These are phyloP conservation scores for Lordiphosa clarofinis DNA, from an alignment of 1,140 invertebrate genomes.

Conservation along the genomic window DNA sequence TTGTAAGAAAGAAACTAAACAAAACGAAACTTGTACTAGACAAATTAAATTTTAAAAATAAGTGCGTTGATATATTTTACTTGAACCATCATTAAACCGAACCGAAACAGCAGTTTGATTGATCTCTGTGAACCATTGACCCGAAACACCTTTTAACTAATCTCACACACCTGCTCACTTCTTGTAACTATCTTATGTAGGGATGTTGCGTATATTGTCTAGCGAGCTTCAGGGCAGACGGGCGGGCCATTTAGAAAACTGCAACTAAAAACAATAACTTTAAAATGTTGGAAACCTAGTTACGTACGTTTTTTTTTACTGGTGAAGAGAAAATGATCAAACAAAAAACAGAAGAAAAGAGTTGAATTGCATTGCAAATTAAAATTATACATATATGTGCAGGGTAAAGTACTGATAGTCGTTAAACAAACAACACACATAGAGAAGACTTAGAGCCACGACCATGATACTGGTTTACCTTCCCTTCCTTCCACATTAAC, in stretches of 20 bases:
- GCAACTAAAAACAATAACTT: conserved; percentile 38
- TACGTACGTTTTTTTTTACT: conserved; percentile 8
- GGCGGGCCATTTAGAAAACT: background rate
- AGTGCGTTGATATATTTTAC: no score
- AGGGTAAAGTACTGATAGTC: conserved; percentile 62
- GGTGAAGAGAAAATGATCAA: conserved; percentile 16
- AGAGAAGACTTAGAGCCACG: conserved; percentile 6
- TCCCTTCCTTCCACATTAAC: background rate
- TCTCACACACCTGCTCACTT: background rate
- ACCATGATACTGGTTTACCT: conserved; percentile 1
- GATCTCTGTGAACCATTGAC: no score
- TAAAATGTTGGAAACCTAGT: conserved; percentile 14
- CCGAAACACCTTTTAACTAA: no score
- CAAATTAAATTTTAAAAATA: no score
- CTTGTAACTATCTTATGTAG: background rate
- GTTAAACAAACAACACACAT: conserved; percentile 21
- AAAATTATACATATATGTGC: conserved; percentile 21
- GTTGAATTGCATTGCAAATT: conserved; percentile 8
- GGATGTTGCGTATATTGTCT: no score
- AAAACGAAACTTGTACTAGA: no score
- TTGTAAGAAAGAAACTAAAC: no score
- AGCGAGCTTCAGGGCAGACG: no score
- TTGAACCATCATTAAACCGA: no score
- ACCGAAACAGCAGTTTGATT: no score
- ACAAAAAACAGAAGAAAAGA: conserved; percentile 2